phyloP scores from a whole-genome alignment of 2,888 invertebrate genomes.

The Panzeria rudis region DNA sequence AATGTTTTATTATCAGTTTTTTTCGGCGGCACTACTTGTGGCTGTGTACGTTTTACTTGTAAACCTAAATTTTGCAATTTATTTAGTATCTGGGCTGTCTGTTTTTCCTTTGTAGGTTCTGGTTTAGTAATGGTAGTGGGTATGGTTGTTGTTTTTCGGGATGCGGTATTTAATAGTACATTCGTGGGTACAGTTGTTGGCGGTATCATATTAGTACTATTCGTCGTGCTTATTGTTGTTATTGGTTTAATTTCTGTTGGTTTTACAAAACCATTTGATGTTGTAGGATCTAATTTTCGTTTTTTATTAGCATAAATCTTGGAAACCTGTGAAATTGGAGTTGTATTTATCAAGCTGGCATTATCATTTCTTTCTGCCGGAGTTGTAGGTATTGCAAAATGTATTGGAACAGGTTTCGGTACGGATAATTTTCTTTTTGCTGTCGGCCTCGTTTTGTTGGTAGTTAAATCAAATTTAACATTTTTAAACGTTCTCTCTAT shows the following conservation, averaged over 20 bases:
- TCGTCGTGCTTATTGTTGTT: not conserved
- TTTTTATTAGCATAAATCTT: slow-evolving; percentile 36
- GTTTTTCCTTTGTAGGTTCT: slow-evolving; percentile 60
- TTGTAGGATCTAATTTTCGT: slow-evolving; percentile 25
- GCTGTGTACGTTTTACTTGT: slow-evolving; percentile 76
- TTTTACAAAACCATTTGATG: slow-evolving; percentile 40
- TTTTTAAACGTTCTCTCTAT: slow-evolving; percentile 44
- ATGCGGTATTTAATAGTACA: not conserved
- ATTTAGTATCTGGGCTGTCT: slow-evolving; percentile 76
- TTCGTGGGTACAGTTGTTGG: slow-evolving; percentile 6
- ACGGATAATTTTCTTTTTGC: slow-evolving; percentile 46
- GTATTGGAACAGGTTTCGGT: slow-evolving; percentile 27
- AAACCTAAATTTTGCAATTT: slow-evolving; percentile 79
- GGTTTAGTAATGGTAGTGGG: slow-evolving; percentile 18
- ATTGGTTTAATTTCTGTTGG: slow-evolving; percentile 16
- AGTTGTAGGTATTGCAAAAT: slow-evolving; percentile 18
- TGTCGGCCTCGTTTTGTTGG: slow-evolving; percentile 9
- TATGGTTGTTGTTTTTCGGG: not conserved
- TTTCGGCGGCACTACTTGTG: slow-evolving; percentile 30
- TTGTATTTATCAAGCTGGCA: slow-evolving; percentile 2
- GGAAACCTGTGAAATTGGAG: not conserved
- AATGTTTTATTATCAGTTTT: slow-evolving; percentile 67
- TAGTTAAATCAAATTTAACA: slow-evolving; percentile 53
- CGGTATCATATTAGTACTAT: not conserved
- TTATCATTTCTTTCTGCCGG: not conserved